Evolutionary conservation across 1,140 invertebrate species (phyloP), one percentile per base, ranked within the genome.

Genomic region (Diabrotica virgifera): DNA sequence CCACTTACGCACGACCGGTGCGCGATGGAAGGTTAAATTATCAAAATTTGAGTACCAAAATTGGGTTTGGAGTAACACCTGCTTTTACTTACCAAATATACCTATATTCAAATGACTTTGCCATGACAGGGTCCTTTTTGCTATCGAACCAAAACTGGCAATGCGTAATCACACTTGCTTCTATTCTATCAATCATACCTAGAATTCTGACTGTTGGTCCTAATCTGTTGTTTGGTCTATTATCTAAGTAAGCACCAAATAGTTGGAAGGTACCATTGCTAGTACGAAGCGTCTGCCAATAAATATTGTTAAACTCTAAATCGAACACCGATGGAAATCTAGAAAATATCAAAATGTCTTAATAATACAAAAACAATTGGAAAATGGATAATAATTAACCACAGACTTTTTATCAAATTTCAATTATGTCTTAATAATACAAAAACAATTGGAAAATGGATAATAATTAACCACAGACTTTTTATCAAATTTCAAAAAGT

Each of bases 101-200:
- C 74, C 94, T 95, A 80, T 96, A 96, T 77, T 95, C 93, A 62
- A 92, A 85, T 4, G 86, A 87, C 70, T 90, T 90, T 5, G 92
- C 86, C 14, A 96, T 85, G 4, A 90, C 87, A 0, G 88, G 85
- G 67, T 91, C 89, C 64, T 88, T 89, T 65, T 90, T 86, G 13
- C 88, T 87, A 52, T 94, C 90, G 79, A 93, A 96, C 94, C 94
- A 96, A 63, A 96, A 85, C 74, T 95, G 92, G 74, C 94, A 97
- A 75, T 88, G 89, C 0, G 91, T 93, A 65, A 87, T 87, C 2
- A 94, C 85, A 36, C 85, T 88, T 0, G 93, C 93, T 77, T 93
- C 89, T 53, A 96, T 92, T 35, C 92, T 83, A 77, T 96, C 89
- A 71, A 95, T 92, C 90, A 96, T 95, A 5, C 90, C 91, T 5